Percentiles rank a stretch among this genome's conserved stretches.
These are phyloP conservation scores for Pyrocephalus nanus DNA, from an alignment of 2,797 vertebrate species.

Conservation along the genomic window DNA sequence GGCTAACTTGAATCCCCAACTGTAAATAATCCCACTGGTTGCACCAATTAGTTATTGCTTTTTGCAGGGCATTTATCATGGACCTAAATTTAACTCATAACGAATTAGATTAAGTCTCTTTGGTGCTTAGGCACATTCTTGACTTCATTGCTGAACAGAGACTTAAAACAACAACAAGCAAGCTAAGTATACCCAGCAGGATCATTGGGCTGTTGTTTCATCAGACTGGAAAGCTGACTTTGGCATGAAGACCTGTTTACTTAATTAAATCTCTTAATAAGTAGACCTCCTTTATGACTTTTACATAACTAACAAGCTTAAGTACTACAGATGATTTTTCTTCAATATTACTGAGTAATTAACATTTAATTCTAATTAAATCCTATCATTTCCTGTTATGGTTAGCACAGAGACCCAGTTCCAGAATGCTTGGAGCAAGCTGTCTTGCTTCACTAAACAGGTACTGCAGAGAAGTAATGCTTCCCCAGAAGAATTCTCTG, in stretches of 20 bases:
- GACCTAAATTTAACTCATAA: not conserved
- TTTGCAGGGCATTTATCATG: not conserved
- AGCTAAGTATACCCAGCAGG: not conserved
- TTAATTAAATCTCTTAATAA: constrained; percentile 57
- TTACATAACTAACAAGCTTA: constrained; percentile 43
- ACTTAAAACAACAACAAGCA: constrained; percentile 10
- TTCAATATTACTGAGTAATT: constrained; percentile 60
- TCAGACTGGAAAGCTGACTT: constrained; percentile 25
- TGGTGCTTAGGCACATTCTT: not conserved
- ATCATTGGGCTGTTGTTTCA: not conserved
- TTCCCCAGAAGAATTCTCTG: not conserved
- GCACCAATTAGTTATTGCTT: not conserved
- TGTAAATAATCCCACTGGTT: not conserved
- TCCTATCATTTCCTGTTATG: not conserved
- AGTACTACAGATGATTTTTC: constrained; percentile 23
- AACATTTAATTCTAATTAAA: constrained; percentile 56
- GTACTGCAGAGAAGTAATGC: not conserved
- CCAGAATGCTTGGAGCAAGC: not conserved
- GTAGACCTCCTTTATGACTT: constrained; percentile 33
- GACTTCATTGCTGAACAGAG: not conserved
- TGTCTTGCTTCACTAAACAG: constrained; percentile 1
- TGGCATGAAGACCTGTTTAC: constrained; percentile 47
- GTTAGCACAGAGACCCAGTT: not conserved
- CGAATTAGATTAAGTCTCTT: not conserved
- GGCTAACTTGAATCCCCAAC: not conserved